Base-by-base conservation (phyloP, 2,888 invertebrate species). In the Oeneis ivallda region DNA sequence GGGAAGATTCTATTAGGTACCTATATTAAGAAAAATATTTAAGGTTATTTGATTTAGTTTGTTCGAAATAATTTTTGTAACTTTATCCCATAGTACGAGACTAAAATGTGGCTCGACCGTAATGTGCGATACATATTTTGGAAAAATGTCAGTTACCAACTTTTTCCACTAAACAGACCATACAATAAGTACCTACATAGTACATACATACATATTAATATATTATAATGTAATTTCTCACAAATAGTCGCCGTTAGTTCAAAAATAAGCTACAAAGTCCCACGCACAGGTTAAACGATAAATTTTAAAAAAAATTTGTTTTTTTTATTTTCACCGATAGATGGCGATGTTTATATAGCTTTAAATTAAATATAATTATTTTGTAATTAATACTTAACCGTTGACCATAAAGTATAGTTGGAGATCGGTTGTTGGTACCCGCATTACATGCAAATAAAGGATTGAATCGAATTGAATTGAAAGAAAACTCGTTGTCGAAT, bases 251-350 rank as follows among this genome's bases (percentile, higher is more conserved):
- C 2, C 41, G 26, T 56, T 41, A 37, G 56, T 56, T 41, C 19
- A 3, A 56, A 39, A 39, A 56, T 41, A 56, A 56, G 56, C 56
- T 56, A 56, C 56, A n/a, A 41, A 41, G 56, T 56, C 41, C 56
- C 54, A 39, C 56, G 56, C 56, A 56, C 56, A 56, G 17, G 6
- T 39, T 19, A 19, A 41, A 13, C 19, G 17, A 11, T 41, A 39
- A 10, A 19, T 56, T 56, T 56, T 39, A 19, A 17, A 54, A n/a
- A 54, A 37, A 17, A 17, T 37, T 9, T 56, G 15, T 9, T 34
- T 56, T 56, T 56, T 56, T 19, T 56, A 56, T 39, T 56, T 39
- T 41, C 39, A 54, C 54, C 39, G 17, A 15, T 15, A 54, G 39
- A 54, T 54, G 56, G 41, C 56, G 54, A 11, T 26, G 26, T 26